Evolutionary conservation across 2,797 vertebrate genomes (phyloP).

Genomic region (Microctenopoma steveboyesi): DNA sequence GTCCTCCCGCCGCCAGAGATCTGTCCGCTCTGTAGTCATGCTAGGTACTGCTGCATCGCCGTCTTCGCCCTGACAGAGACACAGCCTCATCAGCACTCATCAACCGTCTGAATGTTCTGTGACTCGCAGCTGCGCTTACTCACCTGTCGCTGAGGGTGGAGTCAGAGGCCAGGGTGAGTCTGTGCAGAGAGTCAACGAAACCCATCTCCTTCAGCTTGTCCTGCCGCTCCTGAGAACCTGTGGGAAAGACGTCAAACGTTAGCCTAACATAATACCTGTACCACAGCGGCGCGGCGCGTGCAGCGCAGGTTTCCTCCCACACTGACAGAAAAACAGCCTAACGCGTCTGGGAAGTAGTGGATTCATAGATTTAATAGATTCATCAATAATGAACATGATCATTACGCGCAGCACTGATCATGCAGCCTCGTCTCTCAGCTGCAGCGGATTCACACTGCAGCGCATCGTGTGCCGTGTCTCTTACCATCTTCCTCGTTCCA

Average conservation of each 20-base stretch:
- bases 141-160: constrained; percentile 96
- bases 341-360: too few relatives aligned
- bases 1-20: constrained; percentile 75
- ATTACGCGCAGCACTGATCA: background rate
- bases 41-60: constrained; percentile 98
- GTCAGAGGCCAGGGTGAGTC: constrained; percentile 94
- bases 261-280: too few relatives aligned
- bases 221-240: constrained; percentile 97
- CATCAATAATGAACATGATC: background rate
- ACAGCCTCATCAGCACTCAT: constrained; percentile 6
- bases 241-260: background rate
- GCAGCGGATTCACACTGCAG: too few relatives aligned
- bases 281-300: too few relatives aligned
- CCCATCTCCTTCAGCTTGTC: constrained; percentile 98
- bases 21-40: constrained; percentile 86
- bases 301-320: background rate
- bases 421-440: background rate
- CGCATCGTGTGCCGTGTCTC: constrained; percentile 33
- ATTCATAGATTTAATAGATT: background rate
- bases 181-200: constrained; percentile 97
- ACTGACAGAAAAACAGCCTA: background rate
- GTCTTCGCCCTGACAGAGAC: constrained; percentile 92
- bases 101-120: background rate
- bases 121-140: constrained; percentile 47
- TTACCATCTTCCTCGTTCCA: constrained; percentile 99